These are phyloP conservation scores for Heliconius hortense DNA, from an alignment of 2,888 invertebrate species.

Conservation along the genomic window DNA sequence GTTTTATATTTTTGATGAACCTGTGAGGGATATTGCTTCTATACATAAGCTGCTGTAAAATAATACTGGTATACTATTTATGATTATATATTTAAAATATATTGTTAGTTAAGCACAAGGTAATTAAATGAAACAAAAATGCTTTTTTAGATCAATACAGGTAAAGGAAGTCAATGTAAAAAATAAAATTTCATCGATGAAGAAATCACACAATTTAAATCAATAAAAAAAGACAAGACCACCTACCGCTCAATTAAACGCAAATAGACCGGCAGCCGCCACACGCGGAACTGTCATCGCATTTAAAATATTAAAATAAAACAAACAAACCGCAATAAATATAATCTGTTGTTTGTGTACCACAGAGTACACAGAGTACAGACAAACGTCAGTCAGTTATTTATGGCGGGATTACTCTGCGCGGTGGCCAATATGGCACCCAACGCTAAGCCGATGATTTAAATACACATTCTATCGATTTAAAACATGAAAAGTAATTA, in stretches of 20 bases:
- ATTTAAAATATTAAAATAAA: slow-evolving; percentile 21
- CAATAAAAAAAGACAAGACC: neutral
- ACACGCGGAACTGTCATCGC: slow-evolving; percentile 3
- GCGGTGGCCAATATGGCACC: slow-evolving; percentile 64
- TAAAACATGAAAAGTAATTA: slow-evolving; percentile 63
- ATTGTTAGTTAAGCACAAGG: too few relatives aligned
- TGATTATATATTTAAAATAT: neutral
- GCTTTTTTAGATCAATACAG: too few relatives aligned
- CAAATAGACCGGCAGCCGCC: slow-evolving; percentile 10
- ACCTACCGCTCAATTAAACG: neutral
- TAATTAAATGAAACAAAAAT: too few relatives aligned
- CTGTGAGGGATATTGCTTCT: neutral
- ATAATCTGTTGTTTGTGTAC: slow-evolving; percentile 50
- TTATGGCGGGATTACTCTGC: slow-evolving; percentile 69
- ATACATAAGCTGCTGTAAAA: neutral
- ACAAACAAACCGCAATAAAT: slow-evolving; percentile 34
- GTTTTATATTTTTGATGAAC: neutral
- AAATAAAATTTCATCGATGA: neutral
- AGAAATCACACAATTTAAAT: slow-evolving; percentile 31
- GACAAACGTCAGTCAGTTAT: slow-evolving; percentile 67
- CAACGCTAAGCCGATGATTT: slow-evolving; percentile 71
- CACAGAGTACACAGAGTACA: slow-evolving; percentile 45
- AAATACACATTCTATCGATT: slow-evolving; percentile 68
- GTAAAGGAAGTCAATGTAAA: neutral
- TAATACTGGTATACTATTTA: neutral